Base-by-base conservation (phyloP, 2,888 invertebrate genomes). In the Entomobrya multifasciata region DNA sequence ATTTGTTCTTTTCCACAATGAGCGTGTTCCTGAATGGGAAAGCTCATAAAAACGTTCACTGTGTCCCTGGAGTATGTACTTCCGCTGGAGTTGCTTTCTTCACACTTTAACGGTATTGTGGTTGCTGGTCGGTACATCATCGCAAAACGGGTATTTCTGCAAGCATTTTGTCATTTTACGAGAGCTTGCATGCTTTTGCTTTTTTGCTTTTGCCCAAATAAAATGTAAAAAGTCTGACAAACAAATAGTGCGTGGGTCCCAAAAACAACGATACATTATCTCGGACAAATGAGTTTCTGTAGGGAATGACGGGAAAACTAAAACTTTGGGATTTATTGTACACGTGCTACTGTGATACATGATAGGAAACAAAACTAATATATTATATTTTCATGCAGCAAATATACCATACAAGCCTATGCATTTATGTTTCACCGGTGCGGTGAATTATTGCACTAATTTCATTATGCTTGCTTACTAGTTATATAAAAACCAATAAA, bases 291-390 rank as follows among this genome's bases (percentile, higher is more conserved):
- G 74, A 22, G 36, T 36, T 17, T 49, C 30, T 47, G 70, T 25
- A 72, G 11, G 30, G 49, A 74, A 11, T 74, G 49, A n/a, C 74
- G 52, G 74, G 74, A 74, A 74, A 74, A 49, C 52, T n/a, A 52
- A 74, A 74, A 52, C 74, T 49, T 27, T 52, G 17, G 74, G 52
- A 74, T 74, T 74, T 74, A 74, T 74, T 49, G 30, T 74, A 74
- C 74, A 74, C 30, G 74, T 36, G 74, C 74, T 74, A 52, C 52
- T 27, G 49, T 27, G 20, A 49, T 52, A 74, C 74, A 49, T 27
- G 49, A 74, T 74, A 52, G 30, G 27, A 49, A 27, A 52, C 49
- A 52, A 74, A 17, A 30, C 74, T 74, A 74, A 74, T 74, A 49
- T 30, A 74, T 74, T 52, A 74, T 74, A 17, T 52, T 49, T 49